Percentiles rank a stretch among this genome's conserved stretches.
Conservation (phyloP, 2,888 invertebrate species). For the Synergus japonicus region DNA sequence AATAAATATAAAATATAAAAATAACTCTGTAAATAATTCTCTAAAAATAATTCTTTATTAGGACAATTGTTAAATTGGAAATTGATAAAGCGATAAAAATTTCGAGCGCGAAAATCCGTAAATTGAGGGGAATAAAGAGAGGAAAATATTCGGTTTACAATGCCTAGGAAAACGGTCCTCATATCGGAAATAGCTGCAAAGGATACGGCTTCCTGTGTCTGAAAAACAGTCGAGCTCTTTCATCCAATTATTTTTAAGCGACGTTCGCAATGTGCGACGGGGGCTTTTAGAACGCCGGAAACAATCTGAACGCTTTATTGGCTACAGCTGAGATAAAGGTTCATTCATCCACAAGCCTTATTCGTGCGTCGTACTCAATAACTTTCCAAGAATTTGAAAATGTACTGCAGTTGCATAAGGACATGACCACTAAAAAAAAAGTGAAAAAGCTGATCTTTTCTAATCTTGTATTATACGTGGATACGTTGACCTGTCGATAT, state of each 20-base stretch:
- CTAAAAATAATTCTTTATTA: too few relatives aligned
- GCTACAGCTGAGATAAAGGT: slow-evolving; percentile 42
- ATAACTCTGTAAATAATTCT: too few relatives aligned
- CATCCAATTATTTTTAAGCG: slow-evolving; percentile 59
- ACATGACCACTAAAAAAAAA: not conserved
- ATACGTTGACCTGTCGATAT: slow-evolving; percentile 11
- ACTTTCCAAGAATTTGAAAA: not conserved
- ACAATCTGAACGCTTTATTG: slow-evolving; percentile 58
- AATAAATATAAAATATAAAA: too few relatives aligned
- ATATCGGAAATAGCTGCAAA: slow-evolving; percentile 38
- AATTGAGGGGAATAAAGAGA: slow-evolving; percentile 35
- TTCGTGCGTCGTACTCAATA: not conserved
- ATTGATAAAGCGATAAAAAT: not conserved
- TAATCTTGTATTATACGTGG: not conserved
- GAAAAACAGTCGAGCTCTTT: slow-evolving; percentile 45
- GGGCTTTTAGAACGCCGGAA: slow-evolving; percentile 59
- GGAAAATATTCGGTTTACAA: slow-evolving; percentile 31
- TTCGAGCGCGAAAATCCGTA: slow-evolving; percentile 5
- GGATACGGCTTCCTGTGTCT: slow-evolving; percentile 38
- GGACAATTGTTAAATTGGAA: not conserved
- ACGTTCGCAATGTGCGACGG: slow-evolving; percentile 49
- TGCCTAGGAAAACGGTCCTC: slow-evolving; percentile 30
- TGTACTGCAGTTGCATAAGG: not conserved
- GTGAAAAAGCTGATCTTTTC: not conserved
- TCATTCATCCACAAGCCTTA: not conserved